Conservation (phyloP, 2,113 vertebrate species). For the Macrotis lagotis region DNA sequence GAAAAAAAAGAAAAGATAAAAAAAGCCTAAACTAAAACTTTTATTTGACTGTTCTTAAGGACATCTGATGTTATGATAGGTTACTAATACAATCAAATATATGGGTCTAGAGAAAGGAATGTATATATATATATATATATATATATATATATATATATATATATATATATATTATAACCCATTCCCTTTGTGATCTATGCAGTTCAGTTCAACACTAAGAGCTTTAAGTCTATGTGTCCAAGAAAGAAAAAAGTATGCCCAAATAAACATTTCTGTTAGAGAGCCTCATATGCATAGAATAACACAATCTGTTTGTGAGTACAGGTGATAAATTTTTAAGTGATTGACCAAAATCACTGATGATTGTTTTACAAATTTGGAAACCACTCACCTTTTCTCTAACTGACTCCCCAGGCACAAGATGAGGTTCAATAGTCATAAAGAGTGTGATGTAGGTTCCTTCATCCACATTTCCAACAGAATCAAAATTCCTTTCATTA, state of each 20-base stretch:
- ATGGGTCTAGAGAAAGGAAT: neutral
- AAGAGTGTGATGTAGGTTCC: conserved; percentile 95
- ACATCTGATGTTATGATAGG: neutral
- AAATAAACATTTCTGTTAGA: neutral
- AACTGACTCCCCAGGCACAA: conserved; percentile 92
- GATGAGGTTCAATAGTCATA: conserved; percentile 95
- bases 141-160: too few species aligned
- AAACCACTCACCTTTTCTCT: conserved; percentile 90
- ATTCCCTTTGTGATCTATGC: neutral
- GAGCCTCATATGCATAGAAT: neutral
- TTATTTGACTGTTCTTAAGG: neutral
- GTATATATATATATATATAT: too few species aligned
- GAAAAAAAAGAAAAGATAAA: neutral
- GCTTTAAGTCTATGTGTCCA: neutral
- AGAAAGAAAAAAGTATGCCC: neutral
- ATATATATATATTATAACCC: neutral
- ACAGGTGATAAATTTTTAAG: neutral
- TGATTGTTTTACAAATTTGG: neutral
- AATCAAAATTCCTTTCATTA: conserved; percentile 86
- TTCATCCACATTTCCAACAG: conserved; percentile 85
- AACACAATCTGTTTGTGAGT: neutral
- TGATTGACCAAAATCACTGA: rapidly evolving
- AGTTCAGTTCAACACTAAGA: neutral
- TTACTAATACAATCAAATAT: neutral
- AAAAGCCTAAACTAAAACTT: neutral